Base-by-base conservation (phyloP, 2,113 vertebrate genomes). In the Tricholaema leucomelas region DNA sequence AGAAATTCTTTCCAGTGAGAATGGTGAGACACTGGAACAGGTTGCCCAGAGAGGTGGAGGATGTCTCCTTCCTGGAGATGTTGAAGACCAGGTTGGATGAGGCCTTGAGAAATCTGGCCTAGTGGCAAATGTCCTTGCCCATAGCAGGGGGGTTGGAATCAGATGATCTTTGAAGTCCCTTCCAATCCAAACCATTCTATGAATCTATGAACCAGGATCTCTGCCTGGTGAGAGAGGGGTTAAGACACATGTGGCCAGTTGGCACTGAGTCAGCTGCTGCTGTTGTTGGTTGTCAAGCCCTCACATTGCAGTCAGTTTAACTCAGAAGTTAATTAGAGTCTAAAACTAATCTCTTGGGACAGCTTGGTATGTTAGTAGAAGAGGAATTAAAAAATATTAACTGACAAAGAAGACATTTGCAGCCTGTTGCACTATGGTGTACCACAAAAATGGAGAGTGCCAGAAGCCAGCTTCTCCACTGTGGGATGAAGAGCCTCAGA, bases 201-300 rank as follows among this genome's bases (percentile, higher is more conserved):
- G 48, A 50, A 50, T 50, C 48, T 24, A 50, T 50, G 48, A 50
- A 50, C 23, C 52, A 58, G 8, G 38, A 17, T 48, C 30, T 82
- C 55, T 46, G 1, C 2, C 5, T 64, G 38, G 54, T 8, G 36
- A 31, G 44, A 33, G n/a, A 48, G 18, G 18, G 82, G 16, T 6
- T 38, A 54, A 81, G 69, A 15, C 42, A 44, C 19, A 9, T 0
- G 0, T 1, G 6, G 27, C 4, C 27, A 30, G 24, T 46, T 15
- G 3, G 21, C 35, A 44, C 1, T 1, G 5, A 54, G 54, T 14
- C 63, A 64, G n/a, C 7, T 2, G 0, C n/a, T 2, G 3, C 28
- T 2, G 0, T 24, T 42, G 59, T 46, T 12, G n/a, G 11, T 2
- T 25, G 8, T 24, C 16, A 65, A 82, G 46, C 36, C 60, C 21